phyloP scores from a whole-genome alignment of 2,888 invertebrate species.

The Anticlea derivata region DNA sequence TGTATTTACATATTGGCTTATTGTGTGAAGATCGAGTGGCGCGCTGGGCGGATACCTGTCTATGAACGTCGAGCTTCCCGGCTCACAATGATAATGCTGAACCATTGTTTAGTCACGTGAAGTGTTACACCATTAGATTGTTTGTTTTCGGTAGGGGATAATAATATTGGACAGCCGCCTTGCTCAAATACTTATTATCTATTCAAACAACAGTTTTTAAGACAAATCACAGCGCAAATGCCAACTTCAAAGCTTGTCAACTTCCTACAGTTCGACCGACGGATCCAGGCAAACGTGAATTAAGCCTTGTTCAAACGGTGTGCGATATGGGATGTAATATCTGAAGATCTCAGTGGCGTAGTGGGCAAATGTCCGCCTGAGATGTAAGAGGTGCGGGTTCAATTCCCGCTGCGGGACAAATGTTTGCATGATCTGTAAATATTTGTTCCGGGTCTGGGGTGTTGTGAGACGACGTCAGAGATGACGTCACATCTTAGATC shows the following conservation, averaged over 20 bases:
- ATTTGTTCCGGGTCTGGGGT: too few species aligned
- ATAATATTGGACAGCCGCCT: constrained; percentile 29
- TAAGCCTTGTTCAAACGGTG: too few species aligned
- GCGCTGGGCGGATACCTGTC: constrained; percentile 59
- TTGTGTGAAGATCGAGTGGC: constrained; percentile 44
- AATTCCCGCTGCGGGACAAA: too few species aligned
- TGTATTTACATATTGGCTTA: constrained; percentile 53
- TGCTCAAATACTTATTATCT: constrained; percentile 20
- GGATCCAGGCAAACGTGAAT: too few species aligned
- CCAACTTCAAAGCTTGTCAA: background rate
- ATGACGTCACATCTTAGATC: too few species aligned
- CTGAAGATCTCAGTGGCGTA: too few species aligned
- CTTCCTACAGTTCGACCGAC: too few species aligned
- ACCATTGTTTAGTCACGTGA: constrained; percentile 63
- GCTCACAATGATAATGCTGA: constrained; percentile 57
- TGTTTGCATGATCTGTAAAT: too few species aligned
- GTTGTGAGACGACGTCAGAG: too few species aligned
- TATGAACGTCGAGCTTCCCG: constrained; percentile 43
- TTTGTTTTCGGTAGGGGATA: constrained; percentile 67
- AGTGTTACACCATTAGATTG: constrained; percentile 58
- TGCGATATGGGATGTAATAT: too few species aligned
- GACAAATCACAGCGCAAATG: background rate
- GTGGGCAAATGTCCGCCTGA: too few species aligned
- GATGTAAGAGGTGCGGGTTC: too few species aligned
- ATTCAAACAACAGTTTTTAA: constrained; percentile 6